These are phyloP conservation scores for Pitangus sulphuratus DNA, from an alignment of 2,797 vertebrate species.

Conservation along the genomic window DNA sequence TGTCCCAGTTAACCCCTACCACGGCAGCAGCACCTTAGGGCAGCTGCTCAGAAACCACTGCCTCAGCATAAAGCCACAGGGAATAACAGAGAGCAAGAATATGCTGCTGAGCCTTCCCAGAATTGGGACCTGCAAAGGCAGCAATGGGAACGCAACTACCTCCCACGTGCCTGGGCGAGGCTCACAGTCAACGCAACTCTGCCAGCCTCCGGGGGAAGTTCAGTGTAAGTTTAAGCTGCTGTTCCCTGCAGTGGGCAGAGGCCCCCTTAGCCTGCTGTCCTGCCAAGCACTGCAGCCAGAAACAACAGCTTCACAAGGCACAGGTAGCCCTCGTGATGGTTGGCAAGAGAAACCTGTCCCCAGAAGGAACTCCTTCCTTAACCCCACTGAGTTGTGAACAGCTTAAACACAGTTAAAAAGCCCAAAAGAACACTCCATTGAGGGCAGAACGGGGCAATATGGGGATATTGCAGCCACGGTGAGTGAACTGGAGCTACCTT, in stretches of 20 bases:
- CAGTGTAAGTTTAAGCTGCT: not conserved
- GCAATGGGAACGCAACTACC: not conserved
- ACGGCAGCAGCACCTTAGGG: not conserved
- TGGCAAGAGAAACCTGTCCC: not conserved
- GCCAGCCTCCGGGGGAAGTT: not conserved
- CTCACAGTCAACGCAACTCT: not conserved
- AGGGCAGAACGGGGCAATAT: not conserved
- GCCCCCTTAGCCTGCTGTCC: not conserved
- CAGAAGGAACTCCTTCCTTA: not conserved
- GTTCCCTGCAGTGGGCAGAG: not conserved
- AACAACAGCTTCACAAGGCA: not conserved
- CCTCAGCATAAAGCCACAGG: not conserved
- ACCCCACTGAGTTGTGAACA: not conserved
- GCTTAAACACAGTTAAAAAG: not conserved
- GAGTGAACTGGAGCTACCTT: not conserved
- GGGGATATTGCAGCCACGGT: not conserved
- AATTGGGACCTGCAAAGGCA: not conserved
- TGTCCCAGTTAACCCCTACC: slow-evolving; percentile 19
- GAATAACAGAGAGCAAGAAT: not conserved
- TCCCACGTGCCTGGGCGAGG: not conserved
- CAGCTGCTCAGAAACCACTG: not conserved
- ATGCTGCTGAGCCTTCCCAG: not conserved
- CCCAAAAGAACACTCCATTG: not conserved
- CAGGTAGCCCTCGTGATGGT: not conserved
- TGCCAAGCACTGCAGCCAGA: not conserved